Evolutionary conservation across 2,888 invertebrate genomes (phyloP), one percentile per base, ranked within the genome.

Genomic region (Synanthedon andrenaeformis): DNA sequence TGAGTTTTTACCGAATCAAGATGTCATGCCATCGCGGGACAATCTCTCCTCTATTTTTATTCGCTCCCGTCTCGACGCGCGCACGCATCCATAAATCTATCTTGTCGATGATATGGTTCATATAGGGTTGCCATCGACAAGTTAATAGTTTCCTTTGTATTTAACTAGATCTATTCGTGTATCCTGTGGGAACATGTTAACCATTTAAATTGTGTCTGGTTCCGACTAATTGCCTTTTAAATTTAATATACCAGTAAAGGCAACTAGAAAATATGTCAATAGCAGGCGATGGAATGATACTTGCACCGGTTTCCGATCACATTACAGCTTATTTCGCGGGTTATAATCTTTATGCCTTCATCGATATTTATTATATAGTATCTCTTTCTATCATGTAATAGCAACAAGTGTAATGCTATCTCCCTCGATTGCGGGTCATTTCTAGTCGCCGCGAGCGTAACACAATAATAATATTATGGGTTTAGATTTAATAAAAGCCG

Each of bases 91-190:
- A 75, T 82, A 77, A 82, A 82, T 83, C 76, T 72, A 71, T 79
- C 76, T 72, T 67, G 70, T 74, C 74, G 72, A 74, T 74, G 73
- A 68, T 67, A 70, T 72, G 69, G 64, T 69, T 78, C 74, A 82
- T 35, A 35, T 79, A 76, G 74, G 65, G 62, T 65, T 67, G 64
- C 62, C 66, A 73, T 67, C 71, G 85, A 85, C 83, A 83, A 79
- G 69, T 84, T 85, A 80, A 85, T 84, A 76, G 82, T 77, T 83
- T 85, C 82, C 83, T 78, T 70, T 73, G 67, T 65, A 71, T 74
- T 69, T 73, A 56, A 53, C 51, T 23, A 52, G 51, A 51, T 54
- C 55, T 57, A 55, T 57, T 55, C 53, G 42, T 55, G 54, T 55
- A 59, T 62, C 62, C 62, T 58, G 60, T 58, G 55, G 54, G 57